Percentiles rank a stretch among this genome's conserved stretches.
Conservation (phyloP, 2,888 invertebrate species). For the Acleris cristana region DNA sequence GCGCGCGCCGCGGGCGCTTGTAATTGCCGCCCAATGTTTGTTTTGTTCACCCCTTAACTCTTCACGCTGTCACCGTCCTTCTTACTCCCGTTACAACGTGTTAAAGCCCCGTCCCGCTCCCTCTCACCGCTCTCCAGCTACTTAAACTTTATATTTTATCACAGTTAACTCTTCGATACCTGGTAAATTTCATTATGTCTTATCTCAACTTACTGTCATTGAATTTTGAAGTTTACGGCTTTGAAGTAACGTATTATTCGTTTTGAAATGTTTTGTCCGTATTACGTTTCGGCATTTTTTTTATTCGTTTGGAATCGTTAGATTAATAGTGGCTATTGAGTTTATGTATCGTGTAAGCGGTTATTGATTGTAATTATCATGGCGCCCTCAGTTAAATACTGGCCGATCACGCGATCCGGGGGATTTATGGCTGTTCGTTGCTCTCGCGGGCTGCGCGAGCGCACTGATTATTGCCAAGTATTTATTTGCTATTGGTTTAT, state of each 20-base stretch:
- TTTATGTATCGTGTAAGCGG: conserved; percentile 57
- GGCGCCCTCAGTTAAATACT: conserved; percentile 68
- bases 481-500: conserved; percentile 26
- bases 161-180: conserved; percentile 57
- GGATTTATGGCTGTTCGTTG: conserved; percentile 58
- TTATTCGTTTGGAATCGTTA: conserved; percentile 46
- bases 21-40: conserved; percentile 74
- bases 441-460: conserved; percentile 37
- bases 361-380: conserved; percentile 81
- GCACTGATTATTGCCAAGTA: conserved; percentile 15
- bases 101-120: conserved; percentile 43
- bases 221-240: conserved; percentile 34
- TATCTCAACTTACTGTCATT: conserved; percentile 7
- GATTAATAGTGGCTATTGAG: conserved; percentile 65
- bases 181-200: conserved; percentile 41
- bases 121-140: conserved; percentile 55
- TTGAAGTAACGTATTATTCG: conserved; percentile 30
- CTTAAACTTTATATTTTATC: conserved; percentile 67
- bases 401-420: conserved; percentile 64
- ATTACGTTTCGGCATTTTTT: conserved; percentile 33
- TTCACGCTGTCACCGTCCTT: conserved; percentile 45
- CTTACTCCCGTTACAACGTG: conserved; percentile 17
- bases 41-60: conserved; percentile 68
- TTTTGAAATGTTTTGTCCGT: conserved; percentile 32
- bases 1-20: conserved; percentile 66